These are phyloP conservation scores for Athrips mouffetella DNA, from an alignment of 2,888 invertebrate genomes.

Conservation along the genomic window DNA sequence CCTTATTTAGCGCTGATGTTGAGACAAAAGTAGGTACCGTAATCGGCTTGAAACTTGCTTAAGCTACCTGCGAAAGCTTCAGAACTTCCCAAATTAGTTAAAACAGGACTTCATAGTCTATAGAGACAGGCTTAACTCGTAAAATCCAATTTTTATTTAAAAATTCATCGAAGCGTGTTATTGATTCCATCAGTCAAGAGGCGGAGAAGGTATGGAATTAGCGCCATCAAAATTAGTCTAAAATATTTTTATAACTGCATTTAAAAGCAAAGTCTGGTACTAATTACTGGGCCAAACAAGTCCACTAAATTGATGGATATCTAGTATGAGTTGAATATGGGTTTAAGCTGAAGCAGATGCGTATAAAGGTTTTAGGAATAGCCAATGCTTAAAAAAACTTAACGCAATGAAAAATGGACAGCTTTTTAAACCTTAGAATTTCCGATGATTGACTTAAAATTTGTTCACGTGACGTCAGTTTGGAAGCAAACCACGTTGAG, in stretches of 20 bases:
- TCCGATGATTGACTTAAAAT: neutral
- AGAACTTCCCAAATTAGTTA: constrained; percentile 5
- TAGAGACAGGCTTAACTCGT: constrained; percentile 19
- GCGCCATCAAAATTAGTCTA: neutral
- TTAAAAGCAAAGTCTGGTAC: too few species aligned
- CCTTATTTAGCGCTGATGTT: neutral
- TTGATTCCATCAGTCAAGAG: constrained; percentile 41
- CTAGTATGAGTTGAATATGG: too few species aligned
- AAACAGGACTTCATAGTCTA: constrained; percentile 9
- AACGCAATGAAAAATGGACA: neutral
- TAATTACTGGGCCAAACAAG: too few species aligned
- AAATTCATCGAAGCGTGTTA: constrained; percentile 37
- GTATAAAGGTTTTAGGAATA: too few species aligned
- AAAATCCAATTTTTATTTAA: constrained; percentile 34
- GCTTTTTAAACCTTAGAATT: neutral
- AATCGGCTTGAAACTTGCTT: constrained; percentile 7
- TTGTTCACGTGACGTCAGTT: neutral
- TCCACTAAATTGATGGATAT: too few species aligned
- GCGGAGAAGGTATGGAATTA: constrained; percentile 18
- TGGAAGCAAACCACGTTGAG: neutral
- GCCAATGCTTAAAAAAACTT: neutral
- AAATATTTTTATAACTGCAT: too few species aligned
- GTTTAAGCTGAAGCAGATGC: too few species aligned
- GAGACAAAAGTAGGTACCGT: neutral
- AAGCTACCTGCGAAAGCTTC: constrained; percentile 4